These are phyloP conservation scores for Cheilosia pagana DNA, from an alignment of 2,888 invertebrate species.

Conservation along the genomic window DNA sequence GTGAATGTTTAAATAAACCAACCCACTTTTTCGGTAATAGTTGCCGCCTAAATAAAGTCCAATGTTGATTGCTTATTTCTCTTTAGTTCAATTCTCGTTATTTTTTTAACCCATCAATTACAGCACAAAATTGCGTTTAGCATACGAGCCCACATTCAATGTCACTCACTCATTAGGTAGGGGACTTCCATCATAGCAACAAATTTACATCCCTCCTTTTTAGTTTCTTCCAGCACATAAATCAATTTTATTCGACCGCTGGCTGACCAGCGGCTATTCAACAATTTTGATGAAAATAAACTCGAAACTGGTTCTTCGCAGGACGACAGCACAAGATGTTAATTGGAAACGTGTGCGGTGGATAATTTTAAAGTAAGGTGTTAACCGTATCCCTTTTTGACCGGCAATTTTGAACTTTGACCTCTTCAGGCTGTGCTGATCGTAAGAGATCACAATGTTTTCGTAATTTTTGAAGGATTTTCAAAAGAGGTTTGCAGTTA, in stretches of 20 bases:
- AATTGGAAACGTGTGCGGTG: slow-evolving; percentile 75
- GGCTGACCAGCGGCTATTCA: slow-evolving; percentile 54
- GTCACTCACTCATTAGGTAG: slow-evolving; percentile 3
- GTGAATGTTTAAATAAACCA: too few relatives aligned
- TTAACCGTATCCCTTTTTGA: slow-evolving; percentile 62
- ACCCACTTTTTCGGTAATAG: too few relatives aligned
- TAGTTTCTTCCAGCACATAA: slow-evolving; percentile 74
- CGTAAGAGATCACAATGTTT: slow-evolving; percentile 27
- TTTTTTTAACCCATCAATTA: slow-evolving; percentile 2
- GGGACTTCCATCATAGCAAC: slow-evolving; percentile 20
- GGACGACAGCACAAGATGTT: slow-evolving; percentile 60
- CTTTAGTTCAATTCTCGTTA: too few relatives aligned
- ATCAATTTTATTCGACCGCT: slow-evolving; percentile 71
- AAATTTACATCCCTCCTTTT: slow-evolving; percentile 58
- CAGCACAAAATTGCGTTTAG: slow-evolving; percentile 1
- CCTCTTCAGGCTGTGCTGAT: slow-evolving; percentile 21
- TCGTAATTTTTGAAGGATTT: slow-evolving; percentile 41
- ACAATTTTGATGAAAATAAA: slow-evolving; percentile 40
- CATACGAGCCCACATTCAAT: slow-evolving; percentile 4
- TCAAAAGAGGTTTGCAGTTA: not conserved
- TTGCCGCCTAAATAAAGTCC: too few relatives aligned
- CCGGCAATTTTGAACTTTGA: slow-evolving; percentile 52
- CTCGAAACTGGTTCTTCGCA: slow-evolving; percentile 53
- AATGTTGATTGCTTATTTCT: too few relatives aligned
- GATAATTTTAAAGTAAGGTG: slow-evolving; percentile 73